Evolutionary conservation across 1,140 invertebrate genomes (phyloP), one percentile per base, ranked within the genome.

Genomic region (Zeugodacus cucurbitae): DNA sequence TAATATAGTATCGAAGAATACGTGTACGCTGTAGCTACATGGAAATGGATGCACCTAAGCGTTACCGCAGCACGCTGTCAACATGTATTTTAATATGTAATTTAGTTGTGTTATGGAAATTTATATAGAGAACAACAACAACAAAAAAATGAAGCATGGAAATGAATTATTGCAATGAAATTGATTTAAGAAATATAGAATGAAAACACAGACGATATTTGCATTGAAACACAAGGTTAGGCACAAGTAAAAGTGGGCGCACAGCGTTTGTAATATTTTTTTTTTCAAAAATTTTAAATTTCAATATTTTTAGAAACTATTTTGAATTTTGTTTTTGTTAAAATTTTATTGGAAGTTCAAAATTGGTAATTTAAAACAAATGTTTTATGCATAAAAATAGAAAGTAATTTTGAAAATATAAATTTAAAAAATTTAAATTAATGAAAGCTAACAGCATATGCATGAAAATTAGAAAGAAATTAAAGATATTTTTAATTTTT

Each of bases 91-190:
- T 48, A 82, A 26, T 82, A 48, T 82, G 26, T 82, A 41, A 48
- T 48, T 82, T 14, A 48, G 37, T 82, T 82, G 41, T 48, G 41
- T 82, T 82, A 48, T 82, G 2, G 7, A 82, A 82, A 82, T 82
- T 82, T 82, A 82, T 74, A 74, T 82, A 82, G 74, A 82, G 44
- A 82, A 26, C 17, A 82, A n/a, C n/a, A n/a, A n/a, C n/a, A n/a
- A 54, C 6, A 62, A 62, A 62, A 26, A 62, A 62, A 82, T 14
- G 17, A 41, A 62, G 26, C 17, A 82, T 44, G 74, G 26, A 82
- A 48, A 48, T 48, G 20, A n/a, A 48, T 14, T 82, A 29, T n/a
- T 6, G 10, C 37, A 54, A n/a, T 78, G 37, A 37, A 78, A 41
- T 74, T 74, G 32, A 37, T 22, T 44, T 41, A n/a, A 41, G 34